Percentiles rank a stretch among this genome's conserved stretches.
Conservation (phyloP, 2,888 invertebrate genomes). For the Chouioia cunea region DNA sequence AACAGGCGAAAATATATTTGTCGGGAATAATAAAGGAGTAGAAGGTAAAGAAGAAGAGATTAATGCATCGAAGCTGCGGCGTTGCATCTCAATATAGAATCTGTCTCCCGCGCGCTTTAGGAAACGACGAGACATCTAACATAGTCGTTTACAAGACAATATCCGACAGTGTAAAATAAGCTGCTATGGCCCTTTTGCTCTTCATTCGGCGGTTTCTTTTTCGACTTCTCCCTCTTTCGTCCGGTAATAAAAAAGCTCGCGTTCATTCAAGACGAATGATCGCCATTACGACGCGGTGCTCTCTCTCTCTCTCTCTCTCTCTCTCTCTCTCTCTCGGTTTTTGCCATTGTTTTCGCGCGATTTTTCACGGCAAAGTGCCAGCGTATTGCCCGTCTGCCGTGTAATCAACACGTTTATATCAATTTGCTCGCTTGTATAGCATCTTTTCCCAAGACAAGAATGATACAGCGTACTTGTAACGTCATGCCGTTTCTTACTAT, state of each 20-base stretch:
- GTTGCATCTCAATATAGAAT: conserved; percentile 24
- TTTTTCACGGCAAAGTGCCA: conserved; percentile 30
- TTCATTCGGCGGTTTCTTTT: neutral
- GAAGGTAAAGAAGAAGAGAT: neutral
- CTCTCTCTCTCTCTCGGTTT: neutral
- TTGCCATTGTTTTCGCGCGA: conserved; percentile 15
- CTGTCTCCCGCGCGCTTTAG: neutral
- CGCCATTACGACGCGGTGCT: conserved; percentile 25
- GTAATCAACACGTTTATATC: conserved; percentile 28
- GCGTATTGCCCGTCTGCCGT: neutral
- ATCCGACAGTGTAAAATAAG: conserved; percentile 25
- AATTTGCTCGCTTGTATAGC: conserved; percentile 12
- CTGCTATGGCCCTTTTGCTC: conserved; percentile 1
- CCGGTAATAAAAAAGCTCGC: conserved; percentile 22
- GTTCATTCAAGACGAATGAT: conserved; percentile 39
- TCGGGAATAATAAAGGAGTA: neutral
- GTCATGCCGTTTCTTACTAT: too few relatives aligned
- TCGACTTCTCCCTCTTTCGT: neutral
- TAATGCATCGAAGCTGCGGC: conserved; percentile 3
- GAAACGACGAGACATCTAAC: neutral
- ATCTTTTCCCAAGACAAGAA: too few relatives aligned
- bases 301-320: neutral
- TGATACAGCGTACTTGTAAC: too few relatives aligned
- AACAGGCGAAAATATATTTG: too few relatives aligned
- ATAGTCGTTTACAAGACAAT: conserved; percentile 17